Evolutionary conservation across 2,113 vertebrate species (phyloP).

Genomic region (Calypte anna): DNA sequence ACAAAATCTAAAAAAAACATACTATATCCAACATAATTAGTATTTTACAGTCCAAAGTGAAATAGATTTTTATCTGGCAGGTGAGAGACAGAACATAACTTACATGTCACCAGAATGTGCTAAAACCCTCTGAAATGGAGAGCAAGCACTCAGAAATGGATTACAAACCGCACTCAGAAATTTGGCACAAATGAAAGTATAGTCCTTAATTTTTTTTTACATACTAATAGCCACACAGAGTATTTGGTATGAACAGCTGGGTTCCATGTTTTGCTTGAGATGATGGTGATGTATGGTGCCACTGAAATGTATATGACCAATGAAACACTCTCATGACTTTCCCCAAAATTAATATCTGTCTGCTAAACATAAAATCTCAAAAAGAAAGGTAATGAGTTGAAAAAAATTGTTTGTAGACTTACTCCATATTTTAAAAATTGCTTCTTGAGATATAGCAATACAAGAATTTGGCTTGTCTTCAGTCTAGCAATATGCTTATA

Average conservation of each 20-base stretch:
- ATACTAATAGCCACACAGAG: not conserved
- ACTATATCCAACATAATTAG: not conserved
- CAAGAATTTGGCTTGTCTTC: not conserved
- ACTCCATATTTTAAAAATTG: not conserved
- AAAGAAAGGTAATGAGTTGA: not conserved
- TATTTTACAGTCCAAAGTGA: not conserved
- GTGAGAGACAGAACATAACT: not conserved
- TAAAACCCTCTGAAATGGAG: not conserved
- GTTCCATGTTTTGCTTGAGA: not conserved
- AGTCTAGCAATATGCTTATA: not conserved
- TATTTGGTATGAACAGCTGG: not conserved
- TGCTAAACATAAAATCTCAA: not conserved
- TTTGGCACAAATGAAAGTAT: not conserved
- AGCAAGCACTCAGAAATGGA: not conserved
- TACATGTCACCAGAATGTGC: not conserved
- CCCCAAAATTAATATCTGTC: not conserved
- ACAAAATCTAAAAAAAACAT: not conserved
- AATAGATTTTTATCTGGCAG: not conserved
- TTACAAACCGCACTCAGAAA: not conserved
- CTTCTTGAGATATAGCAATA: not conserved
- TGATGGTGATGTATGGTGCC: not conserved
- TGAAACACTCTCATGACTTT: not conserved
- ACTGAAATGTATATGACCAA: not conserved
- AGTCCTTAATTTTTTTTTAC: not conserved
- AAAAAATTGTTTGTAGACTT: not conserved